Evolutionary conservation across 2,113 vertebrate species (phyloP).

Genomic region (Poeciliopsis occidentalis): DNA sequence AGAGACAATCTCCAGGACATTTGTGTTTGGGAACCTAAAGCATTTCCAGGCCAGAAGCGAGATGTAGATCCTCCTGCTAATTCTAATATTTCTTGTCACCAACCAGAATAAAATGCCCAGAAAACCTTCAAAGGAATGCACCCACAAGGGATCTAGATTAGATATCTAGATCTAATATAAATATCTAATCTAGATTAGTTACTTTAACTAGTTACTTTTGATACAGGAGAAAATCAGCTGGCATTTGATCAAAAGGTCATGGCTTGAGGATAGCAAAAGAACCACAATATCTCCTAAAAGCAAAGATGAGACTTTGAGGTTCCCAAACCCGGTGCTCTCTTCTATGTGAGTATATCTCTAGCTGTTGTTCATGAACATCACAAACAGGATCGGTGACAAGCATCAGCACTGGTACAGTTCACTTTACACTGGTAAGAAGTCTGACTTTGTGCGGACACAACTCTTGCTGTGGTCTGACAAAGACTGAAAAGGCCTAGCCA

Average conservation of each 20-base stretch:
- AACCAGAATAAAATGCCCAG: neutral
- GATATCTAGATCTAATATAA: neutral
- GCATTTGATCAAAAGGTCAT: neutral
- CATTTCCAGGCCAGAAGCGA: too few relatives aligned
- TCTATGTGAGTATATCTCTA: neutral
- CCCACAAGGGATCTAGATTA: neutral
- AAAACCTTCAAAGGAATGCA: neutral
- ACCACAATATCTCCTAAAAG: neutral
- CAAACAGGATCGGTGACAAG: neutral
- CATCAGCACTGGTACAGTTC: neutral
- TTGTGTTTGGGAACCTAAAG: too few relatives aligned
- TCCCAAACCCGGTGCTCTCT: neutral
- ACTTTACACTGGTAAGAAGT: neutral
- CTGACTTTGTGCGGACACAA: neutral
- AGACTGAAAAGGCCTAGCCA: neutral
- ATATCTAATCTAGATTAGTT: too few relatives aligned
- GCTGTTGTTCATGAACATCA: neutral
- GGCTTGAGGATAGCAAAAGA: too few relatives aligned
- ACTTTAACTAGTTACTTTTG: neutral
- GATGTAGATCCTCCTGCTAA: neutral
- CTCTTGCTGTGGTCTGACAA: neutral
- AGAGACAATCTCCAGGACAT: neutral
- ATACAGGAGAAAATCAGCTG: neutral
- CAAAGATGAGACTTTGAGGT: too few relatives aligned
- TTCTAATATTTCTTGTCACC: neutral